Evolutionary conservation across 2,113 vertebrate genomes (phyloP).

Genomic region (Podarcis muralis): DNA sequence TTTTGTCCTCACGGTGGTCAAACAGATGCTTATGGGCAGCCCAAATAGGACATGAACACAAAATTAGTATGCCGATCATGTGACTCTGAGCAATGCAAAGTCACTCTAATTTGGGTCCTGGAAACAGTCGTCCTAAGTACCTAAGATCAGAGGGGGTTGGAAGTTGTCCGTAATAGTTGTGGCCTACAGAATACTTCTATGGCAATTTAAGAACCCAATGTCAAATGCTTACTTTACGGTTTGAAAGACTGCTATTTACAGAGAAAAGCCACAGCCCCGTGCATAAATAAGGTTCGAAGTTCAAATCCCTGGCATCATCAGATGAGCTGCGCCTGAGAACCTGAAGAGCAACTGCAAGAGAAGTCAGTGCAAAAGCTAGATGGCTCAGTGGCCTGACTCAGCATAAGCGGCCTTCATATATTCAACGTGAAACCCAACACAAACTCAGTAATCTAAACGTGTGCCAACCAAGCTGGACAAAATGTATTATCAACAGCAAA

Average conservation of each 20-base stretch:
- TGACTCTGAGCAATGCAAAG: too few species aligned
- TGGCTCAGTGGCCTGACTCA: background rate
- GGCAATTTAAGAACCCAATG: too few species aligned
- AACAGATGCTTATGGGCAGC: too few species aligned
- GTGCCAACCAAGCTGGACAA: background rate
- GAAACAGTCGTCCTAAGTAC: too few species aligned
- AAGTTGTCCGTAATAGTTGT: too few species aligned
- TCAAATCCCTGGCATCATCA: background rate
- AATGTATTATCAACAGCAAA: background rate
- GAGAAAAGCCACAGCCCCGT: background rate
- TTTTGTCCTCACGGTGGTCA: too few species aligned
- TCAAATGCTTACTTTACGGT: too few species aligned
- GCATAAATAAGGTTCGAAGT: background rate
- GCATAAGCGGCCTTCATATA: background rate
- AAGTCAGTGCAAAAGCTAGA: background rate
- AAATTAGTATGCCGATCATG: too few species aligned
- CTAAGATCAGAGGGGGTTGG: too few species aligned
- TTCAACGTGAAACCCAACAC: background rate
- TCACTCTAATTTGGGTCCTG: too few species aligned
- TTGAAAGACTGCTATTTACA: background rate
- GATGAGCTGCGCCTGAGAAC: background rate
- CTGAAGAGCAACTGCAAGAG: background rate
- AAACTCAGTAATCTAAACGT: background rate
- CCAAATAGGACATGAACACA: too few species aligned
- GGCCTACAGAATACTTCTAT: too few species aligned